A percentile compares a stretch with the other conserved stretches of the same genome.
Evolutionary conservation across 2,888 invertebrate genomes (phyloP).

Genomic region (Gerris lacustris): DNA sequence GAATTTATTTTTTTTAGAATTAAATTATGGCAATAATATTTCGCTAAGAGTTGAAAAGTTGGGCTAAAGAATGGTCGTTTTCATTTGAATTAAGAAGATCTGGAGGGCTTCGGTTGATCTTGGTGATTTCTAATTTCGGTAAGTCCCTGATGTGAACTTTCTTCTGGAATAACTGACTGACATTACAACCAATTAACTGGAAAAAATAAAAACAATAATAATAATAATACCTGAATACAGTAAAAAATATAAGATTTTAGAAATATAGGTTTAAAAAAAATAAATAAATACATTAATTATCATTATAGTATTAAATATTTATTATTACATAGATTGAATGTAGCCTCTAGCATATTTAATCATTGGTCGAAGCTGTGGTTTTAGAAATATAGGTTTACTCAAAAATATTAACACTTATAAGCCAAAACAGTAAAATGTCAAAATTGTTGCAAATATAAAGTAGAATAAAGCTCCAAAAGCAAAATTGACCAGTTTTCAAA

Average conservation of each 20-base stretch:
- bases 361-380: too few relatives aligned
- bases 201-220: slow-evolving; percentile 32
- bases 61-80: neutral
- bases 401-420: too few relatives aligned
- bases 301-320: too few relatives aligned
- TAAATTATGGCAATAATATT: neutral
- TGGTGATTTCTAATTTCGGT: slow-evolving; percentile 51
- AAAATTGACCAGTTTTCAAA: too few relatives aligned
- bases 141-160: slow-evolving; percentile 76
- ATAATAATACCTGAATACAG: slow-evolving; percentile 5
- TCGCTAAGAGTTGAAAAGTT: neutral
- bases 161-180: slow-evolving; percentile 77
- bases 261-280: neutral
- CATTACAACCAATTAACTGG: slow-evolving; percentile 67
- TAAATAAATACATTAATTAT: too few relatives aligned
- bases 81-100: neutral
- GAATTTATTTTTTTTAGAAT: too few relatives aligned
- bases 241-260: slow-evolving; percentile 9
- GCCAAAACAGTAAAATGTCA: too few relatives aligned
- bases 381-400: too few relatives aligned
- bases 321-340: too few relatives aligned
- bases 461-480: too few relatives aligned
- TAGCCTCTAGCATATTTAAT: too few relatives aligned
- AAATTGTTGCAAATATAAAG: too few relatives aligned
- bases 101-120: slow-evolving; percentile 12